Evolutionary conservation across 2,113 vertebrate genomes (phyloP).

Genomic region (Prionailurus viverrinus): DNA sequence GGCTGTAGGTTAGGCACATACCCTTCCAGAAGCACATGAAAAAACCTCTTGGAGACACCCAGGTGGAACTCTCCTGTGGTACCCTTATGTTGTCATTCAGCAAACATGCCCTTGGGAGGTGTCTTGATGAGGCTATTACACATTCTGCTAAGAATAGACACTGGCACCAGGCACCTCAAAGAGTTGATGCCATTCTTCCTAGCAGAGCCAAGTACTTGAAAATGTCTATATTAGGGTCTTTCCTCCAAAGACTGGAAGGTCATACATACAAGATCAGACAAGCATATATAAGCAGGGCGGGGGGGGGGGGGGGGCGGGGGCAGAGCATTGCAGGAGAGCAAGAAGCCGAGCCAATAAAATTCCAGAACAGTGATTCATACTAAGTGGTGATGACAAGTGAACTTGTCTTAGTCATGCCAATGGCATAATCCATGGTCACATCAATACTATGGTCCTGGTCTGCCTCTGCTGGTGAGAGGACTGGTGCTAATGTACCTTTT

Average conservation of each 20-base stretch:
- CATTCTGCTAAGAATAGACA: not conserved
- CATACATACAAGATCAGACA: not conserved
- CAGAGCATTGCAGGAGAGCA: not conserved
- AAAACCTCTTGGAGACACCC: not conserved
- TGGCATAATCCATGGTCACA: not conserved
- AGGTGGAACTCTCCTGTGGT: not conserved
- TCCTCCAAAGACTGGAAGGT: not conserved
- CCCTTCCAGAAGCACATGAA: not conserved
- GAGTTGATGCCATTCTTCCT: not conserved
- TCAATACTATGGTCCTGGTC: not conserved
- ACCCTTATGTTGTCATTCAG: not conserved
- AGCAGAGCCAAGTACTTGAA: not conserved
- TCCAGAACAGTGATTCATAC: not conserved
- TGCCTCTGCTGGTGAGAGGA: not conserved
- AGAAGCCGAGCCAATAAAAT: not conserved
- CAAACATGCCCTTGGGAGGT: not conserved
- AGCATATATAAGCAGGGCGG: not conserved
- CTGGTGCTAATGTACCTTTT: not conserved
- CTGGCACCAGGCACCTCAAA: not conserved
- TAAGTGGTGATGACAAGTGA: not conserved
- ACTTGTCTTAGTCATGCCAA: not conserved
- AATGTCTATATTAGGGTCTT: not conserved
- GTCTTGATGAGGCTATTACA: not conserved
- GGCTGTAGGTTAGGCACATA: not conserved
- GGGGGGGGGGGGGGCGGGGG: too few relatives aligned